A percentile compares a stretch with the other conserved stretches of the same genome.
Conservation (phyloP, 2,113 vertebrate genomes). For the Choloepus hoffmanni region DNA sequence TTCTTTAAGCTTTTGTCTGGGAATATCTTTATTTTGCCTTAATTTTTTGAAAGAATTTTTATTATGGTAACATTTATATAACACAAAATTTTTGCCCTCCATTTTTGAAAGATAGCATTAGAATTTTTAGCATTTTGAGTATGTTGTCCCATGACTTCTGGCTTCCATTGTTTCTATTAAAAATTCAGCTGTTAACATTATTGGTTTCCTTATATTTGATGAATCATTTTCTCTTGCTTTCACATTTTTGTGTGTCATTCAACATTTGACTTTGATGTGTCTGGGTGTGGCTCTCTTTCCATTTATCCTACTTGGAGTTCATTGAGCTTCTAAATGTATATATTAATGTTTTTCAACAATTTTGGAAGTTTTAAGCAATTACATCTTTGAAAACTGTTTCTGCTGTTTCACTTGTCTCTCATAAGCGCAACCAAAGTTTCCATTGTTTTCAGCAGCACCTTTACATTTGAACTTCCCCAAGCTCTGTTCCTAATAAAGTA, state of each 20-base stretch:
- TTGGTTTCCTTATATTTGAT: background rate
- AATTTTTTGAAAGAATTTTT: background rate
- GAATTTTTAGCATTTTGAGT: background rate
- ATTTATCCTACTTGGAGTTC: constrained; percentile 23
- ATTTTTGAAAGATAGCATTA: too few relatives aligned
- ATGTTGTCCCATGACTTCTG: background rate
- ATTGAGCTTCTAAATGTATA: background rate
- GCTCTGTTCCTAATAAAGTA: constrained; percentile 3
- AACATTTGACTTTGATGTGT: background rate
- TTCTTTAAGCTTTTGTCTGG: background rate
- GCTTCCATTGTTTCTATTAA: background rate
- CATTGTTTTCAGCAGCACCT: background rate
- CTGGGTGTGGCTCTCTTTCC: background rate
- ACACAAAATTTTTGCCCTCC: too few relatives aligned
- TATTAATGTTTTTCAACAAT: background rate
- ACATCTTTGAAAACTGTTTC: constrained; percentile 12
- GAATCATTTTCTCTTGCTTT: constrained; percentile 22
- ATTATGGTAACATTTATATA: too few relatives aligned
- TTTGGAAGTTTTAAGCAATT: background rate
- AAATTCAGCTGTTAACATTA: constrained; percentile 26
- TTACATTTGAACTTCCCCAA: constrained; percentile 27
- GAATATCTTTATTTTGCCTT: background rate
- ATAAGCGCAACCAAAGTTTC: background rate
- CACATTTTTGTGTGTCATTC: background rate
- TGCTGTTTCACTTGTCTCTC: background rate